Evolutionary conservation across 92 coral and sea anemone genomes (phyloP).

Genomic region (Actinostola sp.): DNA sequence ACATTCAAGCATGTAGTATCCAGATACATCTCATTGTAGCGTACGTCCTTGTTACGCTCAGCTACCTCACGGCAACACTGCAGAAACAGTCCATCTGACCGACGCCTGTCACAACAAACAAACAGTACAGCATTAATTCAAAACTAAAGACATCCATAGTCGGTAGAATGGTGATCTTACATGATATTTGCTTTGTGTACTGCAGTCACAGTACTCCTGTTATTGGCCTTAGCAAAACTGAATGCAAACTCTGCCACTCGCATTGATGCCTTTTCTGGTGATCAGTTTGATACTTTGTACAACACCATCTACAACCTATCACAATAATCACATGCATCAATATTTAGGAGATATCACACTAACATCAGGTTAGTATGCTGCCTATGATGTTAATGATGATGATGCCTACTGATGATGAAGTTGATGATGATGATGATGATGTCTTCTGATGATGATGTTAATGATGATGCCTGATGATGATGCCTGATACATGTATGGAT

Average conservation of each 20-base stretch:
- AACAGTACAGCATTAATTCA: no score
- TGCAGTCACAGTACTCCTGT: conserved; percentile 84
- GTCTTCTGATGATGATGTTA: no score
- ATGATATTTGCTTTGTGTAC: conserved; percentile 99
- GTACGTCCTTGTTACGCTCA: conserved; percentile 83
- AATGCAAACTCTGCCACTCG: conserved; percentile 99
- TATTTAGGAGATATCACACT: no score
- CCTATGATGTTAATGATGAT: no score
- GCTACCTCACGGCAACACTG: conserved; percentile 99
- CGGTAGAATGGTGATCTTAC: conserved; percentile 41
- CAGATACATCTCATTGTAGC: conserved; percentile 91
- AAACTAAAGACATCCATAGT: background rate
- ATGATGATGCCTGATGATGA: no score
- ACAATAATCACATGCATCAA: background rate
- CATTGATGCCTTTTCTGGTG: conserved; percentile 96
- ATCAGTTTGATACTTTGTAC: conserved; percentile 97
- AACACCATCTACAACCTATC: conserved; percentile 96
- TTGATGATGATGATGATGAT: no score
- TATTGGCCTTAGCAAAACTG: conserved; percentile 92
- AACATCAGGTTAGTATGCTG: no score
- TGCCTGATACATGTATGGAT: no score
- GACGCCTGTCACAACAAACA: conserved; percentile 66
- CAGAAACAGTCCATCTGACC: conserved; percentile 94
- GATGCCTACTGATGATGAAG: no score
- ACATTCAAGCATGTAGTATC: conserved; percentile 98